Percentiles rank a stretch among this genome's conserved stretches.
These are phyloP conservation scores for Mustela lutreola DNA, from an alignment of 2,113 vertebrate species.

Conservation along the genomic window DNA sequence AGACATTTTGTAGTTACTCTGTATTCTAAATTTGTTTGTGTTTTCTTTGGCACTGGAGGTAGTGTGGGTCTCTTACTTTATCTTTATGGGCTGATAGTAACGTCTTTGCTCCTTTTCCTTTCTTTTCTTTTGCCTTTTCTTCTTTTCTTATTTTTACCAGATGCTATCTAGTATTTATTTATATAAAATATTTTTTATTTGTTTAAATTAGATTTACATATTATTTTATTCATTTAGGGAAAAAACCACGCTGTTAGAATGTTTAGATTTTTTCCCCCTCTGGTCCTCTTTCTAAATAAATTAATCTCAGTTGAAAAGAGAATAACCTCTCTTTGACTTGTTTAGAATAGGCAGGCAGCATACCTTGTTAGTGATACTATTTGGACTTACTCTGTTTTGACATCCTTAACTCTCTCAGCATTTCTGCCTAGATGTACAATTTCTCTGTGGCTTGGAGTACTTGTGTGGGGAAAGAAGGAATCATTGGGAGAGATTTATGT, in stretches of 20 bases:
- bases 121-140: background rate
- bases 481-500: background rate
- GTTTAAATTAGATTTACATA: background rate
- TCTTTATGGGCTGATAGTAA: background rate
- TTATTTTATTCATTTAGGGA: background rate
- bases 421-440: constrained; percentile 30
- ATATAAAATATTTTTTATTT: background rate
- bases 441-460: background rate
- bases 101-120: background rate
- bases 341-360: background rate
- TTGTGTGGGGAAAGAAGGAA: background rate
- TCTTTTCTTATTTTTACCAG: background rate
- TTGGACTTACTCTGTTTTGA: constrained; percentile 6
- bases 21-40: constrained; percentile 24
- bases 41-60: constrained; percentile 30
- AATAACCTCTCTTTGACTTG: background rate
- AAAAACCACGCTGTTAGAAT: background rate
- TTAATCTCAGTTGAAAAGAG: background rate
- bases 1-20: background rate
- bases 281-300: background rate
- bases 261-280: background rate
- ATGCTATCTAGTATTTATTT: background rate
- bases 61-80: background rate
- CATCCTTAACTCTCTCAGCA: background rate
- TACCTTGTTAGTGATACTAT: background rate